Conservation (phyloP, 2,888 invertebrate genomes). For the Yponomeuta sedellus region DNA sequence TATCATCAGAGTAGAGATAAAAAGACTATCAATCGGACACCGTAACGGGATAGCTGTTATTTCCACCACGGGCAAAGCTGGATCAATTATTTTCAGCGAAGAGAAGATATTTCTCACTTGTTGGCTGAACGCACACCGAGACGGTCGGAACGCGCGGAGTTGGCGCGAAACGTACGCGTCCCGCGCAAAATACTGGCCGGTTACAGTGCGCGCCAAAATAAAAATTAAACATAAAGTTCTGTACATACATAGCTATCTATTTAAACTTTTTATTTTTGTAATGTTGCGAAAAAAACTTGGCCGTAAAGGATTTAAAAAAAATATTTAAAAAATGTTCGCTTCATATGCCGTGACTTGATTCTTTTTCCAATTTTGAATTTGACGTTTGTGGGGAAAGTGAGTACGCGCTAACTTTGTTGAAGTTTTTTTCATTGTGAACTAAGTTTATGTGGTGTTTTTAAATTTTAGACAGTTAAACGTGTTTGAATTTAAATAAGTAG, state of each 20-base stretch:
- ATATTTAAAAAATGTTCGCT: too few species aligned
- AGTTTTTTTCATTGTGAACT: constrained; percentile 4
- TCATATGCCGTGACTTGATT: too few species aligned
- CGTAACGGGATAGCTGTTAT: background rate
- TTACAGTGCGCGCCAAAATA: background rate
- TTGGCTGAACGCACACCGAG: constrained; percentile 34
- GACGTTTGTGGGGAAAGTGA: background rate
- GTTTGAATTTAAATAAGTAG: constrained; percentile 10
- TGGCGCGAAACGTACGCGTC: background rate
- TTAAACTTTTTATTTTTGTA: too few species aligned
- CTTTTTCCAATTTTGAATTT: background rate
- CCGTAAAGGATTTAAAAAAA: too few species aligned
- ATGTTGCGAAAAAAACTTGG: too few species aligned
- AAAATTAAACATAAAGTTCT: background rate
- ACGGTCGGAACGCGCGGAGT: background rate
- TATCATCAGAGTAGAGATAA: background rate
- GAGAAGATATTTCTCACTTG: constrained; percentile 41
- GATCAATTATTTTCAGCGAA: constrained; percentile 13
- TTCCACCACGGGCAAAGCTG: background rate
- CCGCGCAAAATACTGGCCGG: constrained; percentile 11
- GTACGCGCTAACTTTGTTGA: background rate
- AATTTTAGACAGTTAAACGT: background rate
- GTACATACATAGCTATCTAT: too few species aligned
- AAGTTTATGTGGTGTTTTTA: background rate
- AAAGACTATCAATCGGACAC: background rate